Evolutionary conservation across 1,140 invertebrate species (phyloP).

Genomic region (Cydia pomonella): DNA sequence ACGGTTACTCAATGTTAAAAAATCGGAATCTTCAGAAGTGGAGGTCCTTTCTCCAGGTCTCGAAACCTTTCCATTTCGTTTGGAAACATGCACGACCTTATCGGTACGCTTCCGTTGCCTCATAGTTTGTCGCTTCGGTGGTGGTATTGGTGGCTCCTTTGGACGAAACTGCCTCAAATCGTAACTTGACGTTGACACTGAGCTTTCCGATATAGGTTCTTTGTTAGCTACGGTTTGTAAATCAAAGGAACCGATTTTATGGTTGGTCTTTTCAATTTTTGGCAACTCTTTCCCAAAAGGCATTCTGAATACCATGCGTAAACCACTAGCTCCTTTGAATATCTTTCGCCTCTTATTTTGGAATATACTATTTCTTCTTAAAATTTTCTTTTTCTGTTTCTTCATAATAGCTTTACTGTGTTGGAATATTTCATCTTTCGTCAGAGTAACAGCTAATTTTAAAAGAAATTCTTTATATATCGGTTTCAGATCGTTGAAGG

Average conservation of each 20-base stretch:
- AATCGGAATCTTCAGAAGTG: slow-evolving; percentile 86
- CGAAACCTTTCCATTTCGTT: slow-evolving; percentile 66
- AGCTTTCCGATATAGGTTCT: slow-evolving; percentile 80
- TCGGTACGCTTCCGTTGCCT: slow-evolving; percentile 72
- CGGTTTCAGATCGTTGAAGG: slow-evolving; percentile 94
- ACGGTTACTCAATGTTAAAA: slow-evolving; percentile 80
- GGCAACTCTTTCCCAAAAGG: slow-evolving; percentile 80
- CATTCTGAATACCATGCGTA: slow-evolving; percentile 80
- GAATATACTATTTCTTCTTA: slow-evolving; percentile 78
- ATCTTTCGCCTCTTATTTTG: slow-evolving; percentile 81
- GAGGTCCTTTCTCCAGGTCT: slow-evolving; percentile 78
- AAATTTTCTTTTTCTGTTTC: slow-evolving; percentile 86
- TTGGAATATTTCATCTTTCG: slow-evolving; percentile 94
- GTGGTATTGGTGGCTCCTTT: slow-evolving; percentile 72
- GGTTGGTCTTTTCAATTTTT: slow-evolving; percentile 67
- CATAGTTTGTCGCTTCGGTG: slow-evolving; percentile 69
- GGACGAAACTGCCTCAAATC: slow-evolving; percentile 82
- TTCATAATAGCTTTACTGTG: slow-evolving; percentile 94
- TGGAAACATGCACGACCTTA: slow-evolving; percentile 69
- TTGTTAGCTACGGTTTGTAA: slow-evolving; percentile 58
- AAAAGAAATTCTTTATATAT: slow-evolving; percentile 94
- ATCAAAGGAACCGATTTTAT: slow-evolving; percentile 48
- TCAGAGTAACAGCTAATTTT: slow-evolving; percentile 91
- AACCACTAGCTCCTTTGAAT: slow-evolving; percentile 79
- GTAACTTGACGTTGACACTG: slow-evolving; percentile 82